Percentiles rank a stretch among this genome's conserved stretches.
Conservation (phyloP, 2,113 vertebrate species). For the Caranx melampygus region DNA sequence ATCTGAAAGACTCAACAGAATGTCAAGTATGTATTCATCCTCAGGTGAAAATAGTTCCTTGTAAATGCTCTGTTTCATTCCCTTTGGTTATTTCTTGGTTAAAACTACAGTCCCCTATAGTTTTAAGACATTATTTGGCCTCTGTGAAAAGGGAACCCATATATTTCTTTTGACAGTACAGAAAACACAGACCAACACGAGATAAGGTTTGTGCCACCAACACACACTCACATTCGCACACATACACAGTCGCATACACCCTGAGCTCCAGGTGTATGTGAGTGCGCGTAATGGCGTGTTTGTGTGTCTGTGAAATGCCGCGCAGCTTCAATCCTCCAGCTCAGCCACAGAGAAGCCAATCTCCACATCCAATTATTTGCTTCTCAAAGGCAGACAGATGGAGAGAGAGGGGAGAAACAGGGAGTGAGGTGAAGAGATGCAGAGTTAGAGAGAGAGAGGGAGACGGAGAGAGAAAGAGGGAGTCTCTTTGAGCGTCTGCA, state of each 20-base stretch:
- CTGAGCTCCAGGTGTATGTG: constrained; percentile 52
- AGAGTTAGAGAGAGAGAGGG: constrained; percentile 25
- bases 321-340: constrained; percentile 63
- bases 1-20: neutral
- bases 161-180: neutral
- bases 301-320: constrained; percentile 33
- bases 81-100: neutral
- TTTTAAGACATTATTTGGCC: neutral
- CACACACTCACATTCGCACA: constrained; percentile 6
- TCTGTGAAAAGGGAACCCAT: neutral
- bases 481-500: constrained; percentile 67
- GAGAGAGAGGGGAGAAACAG: constrained; percentile 54
- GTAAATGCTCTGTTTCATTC: neutral
- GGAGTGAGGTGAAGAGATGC: constrained; percentile 47
- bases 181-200: neutral
- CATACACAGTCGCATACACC: constrained; percentile 13
- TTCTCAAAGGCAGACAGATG: constrained; percentile 80
- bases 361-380: constrained; percentile 81
- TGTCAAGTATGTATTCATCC: neutral
- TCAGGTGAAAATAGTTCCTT: neutral
- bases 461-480: constrained; percentile 34
- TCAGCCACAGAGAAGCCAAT: constrained; percentile 73
- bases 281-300: constrained; percentile 29
- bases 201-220: neutral
- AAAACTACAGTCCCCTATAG: neutral